Evolutionary conservation across 1,140 invertebrate species (phyloP), one percentile per base, ranked within the genome.

Genomic region (Druon quercuslanigerum): DNA sequence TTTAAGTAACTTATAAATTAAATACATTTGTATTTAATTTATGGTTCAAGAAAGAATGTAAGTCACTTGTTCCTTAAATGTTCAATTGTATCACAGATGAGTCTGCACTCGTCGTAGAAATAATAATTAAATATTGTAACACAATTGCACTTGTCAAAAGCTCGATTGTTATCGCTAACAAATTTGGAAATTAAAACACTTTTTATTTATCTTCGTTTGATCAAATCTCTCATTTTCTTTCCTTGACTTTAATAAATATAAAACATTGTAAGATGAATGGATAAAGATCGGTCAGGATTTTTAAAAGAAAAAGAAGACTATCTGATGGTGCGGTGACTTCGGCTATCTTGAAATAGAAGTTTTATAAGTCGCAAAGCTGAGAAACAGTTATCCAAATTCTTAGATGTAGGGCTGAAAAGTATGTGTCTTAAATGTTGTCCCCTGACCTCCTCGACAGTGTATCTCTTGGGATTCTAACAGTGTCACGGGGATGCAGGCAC

Each of bases 391-490:
- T n/a, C 25, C 33, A 66, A 66, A 66, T 46, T 66, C 25, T 66
- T 66, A 66, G 60, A 40, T 80, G 40, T 60, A 79, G 80, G 86
- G 82, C 85, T 85, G 84, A 85, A 86, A 79, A 83, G 74, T 79
- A 52, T 82, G 71, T 82, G 72, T 82, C 60, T 83, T 73, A 79
- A 79, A 81, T 79, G 71, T 84, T 81, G 75, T 83, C 83, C 86
- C 85, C 82, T 83, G 87, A 85, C 86, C 84, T 88, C 83, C 81
- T 87, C 87, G 88, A 84, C 84, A 89, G 85, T 87, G 81, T 88
- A 86, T 87, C 78, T 86, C 83, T 90, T 90, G 88, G 82, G 87
- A 89, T 90, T 90, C 88, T 90, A 91, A 91, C 89, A 91, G 90
- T 91, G 87, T 89, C 87, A 90, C 88, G 87, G 87, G 85, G 85